Percentiles rank a stretch among this genome's conserved stretches.
Conservation (phyloP, 2,113 vertebrate species). For the Heterotilapia buettikoferi region DNA sequence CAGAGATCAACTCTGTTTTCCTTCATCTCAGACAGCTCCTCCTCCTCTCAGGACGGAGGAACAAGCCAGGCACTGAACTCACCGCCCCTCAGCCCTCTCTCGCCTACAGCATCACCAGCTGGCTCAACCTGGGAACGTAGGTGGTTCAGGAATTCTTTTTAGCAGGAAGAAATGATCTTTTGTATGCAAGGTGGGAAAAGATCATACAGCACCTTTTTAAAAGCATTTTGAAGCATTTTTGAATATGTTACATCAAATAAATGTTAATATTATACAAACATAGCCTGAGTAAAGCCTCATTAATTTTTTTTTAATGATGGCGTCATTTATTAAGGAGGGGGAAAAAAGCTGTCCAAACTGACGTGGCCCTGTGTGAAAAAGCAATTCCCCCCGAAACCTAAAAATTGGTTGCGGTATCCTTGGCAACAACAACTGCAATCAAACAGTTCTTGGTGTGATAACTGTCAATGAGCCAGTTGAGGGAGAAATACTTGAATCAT, state of each 20-base stretch:
- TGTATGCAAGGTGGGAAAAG: background rate
- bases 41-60: background rate
- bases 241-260: background rate
- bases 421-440: no score
- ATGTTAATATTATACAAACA: background rate
- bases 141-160: background rate
- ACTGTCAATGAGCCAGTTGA: no score
- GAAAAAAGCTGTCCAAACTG: background rate
- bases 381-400: fast-evolving
- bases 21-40: background rate
- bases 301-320: background rate
- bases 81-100: background rate
- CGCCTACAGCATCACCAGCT: background rate
- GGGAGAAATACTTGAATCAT: no score
- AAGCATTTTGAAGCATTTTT: background rate
- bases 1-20: background rate
- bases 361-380: background rate
- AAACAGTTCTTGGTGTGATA: no score
- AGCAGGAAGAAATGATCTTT: background rate
- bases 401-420: background rate
- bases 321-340: background rate
- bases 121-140: background rate
- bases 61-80: background rate
- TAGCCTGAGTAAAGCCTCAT: background rate
- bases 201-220: background rate